Evolutionary conservation across 2,888 invertebrate genomes (phyloP), one percentile per base, ranked within the genome.

Genomic region (Hylaea fasciaria): DNA sequence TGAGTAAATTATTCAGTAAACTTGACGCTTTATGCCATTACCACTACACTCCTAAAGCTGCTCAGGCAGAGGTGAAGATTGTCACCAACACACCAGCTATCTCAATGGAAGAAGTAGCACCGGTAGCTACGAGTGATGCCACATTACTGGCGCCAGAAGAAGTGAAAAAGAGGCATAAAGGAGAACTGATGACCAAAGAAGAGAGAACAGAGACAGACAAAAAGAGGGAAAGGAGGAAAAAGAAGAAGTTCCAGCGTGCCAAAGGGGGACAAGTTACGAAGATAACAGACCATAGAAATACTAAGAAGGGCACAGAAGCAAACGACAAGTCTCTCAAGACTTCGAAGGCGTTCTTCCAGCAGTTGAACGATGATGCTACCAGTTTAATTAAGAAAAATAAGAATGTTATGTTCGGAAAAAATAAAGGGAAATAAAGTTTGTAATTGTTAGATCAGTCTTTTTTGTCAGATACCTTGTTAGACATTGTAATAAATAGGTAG

Each of bases 101-200:
- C 50, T 94, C 93, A 32, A 96, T 98, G 95, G 99, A 99, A 86
- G 99, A 99, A 87, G 98, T 98, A 8, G 98, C 98, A 0, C 99
- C 99, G 0, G 93, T 97, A 7, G 95, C 96, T n/a, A 94, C 95
- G 0, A 97, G 96, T 77, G 96, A 98, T 85, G 97, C 96, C 3
- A 93, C 95, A 0, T 85, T 98, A 39, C 89, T 99, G 65, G 98
- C 99, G 14, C 98, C 99, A 0, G 97, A 98, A 87, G 99, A 99
- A 94, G 93, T 99, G 0, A 95, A 94, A 85, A 93, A 94, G 93
- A 93, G 89, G 73, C 79, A 67, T 12, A 86, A 93, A 78, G 94
- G 94, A 53, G 93, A 94, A 70, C 78, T 89, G 64, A 85, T 95
- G 57, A 96, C 96, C 22, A 95, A 95, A 85, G 94, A 94, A 11